Percentiles rank a stretch among this genome's conserved stretches.
These are phyloP conservation scores for Dicrostonyx torquatus DNA, from an alignment of 2,797 vertebrate species.

Conservation along the genomic window DNA sequence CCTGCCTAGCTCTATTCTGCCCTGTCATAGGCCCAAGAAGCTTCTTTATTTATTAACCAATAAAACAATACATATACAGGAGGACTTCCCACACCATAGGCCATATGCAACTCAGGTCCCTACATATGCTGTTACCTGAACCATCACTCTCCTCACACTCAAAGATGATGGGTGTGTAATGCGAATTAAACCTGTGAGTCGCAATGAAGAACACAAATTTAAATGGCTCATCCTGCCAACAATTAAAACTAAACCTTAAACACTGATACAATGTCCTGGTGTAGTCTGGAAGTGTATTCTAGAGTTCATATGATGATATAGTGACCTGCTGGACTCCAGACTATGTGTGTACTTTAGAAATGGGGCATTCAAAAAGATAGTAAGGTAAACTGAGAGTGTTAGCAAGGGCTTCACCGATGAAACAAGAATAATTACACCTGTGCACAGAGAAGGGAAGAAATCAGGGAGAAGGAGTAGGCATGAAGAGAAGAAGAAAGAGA, in stretches of 20 bases:
- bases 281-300: not conserved
- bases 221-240: not conserved
- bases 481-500: not conserved
- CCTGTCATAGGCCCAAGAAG: too few relatives aligned
- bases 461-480: not conserved
- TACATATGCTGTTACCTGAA: not conserved
- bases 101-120: not conserved
- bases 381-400: not conserved
- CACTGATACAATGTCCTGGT: not conserved
- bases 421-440: not conserved
- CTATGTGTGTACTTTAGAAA: not conserved
- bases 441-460: not conserved
- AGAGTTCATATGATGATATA: not conserved
- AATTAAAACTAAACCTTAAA: not conserved
- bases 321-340: accelerated
- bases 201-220: not conserved
- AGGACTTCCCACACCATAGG: too few relatives aligned
- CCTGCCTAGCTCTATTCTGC: too few relatives aligned
- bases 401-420: not conserved
- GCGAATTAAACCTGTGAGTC: not conserved
- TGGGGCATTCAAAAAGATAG: not conserved
- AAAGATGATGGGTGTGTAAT: slow-evolving; percentile 8
- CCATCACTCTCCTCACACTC: not conserved
- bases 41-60: too few relatives aligned
- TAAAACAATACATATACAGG: too few relatives aligned